A percentile compares a stretch with the other conserved stretches of the same genome.
Evolutionary conservation across 1,140 invertebrate genomes (phyloP).

Genomic region (Paraescarpia echinospica): DNA sequence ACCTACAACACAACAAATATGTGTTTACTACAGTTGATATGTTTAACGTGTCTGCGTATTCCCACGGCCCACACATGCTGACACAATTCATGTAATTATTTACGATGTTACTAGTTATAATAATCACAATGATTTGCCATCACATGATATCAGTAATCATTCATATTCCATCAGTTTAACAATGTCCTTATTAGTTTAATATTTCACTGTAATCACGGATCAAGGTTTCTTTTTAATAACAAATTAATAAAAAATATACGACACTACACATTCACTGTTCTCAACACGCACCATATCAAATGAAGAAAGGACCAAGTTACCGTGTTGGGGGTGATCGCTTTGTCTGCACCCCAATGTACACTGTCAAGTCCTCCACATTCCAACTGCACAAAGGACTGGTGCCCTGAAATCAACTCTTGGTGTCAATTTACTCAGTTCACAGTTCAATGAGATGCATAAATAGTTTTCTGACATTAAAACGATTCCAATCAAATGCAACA

Average conservation of each 20-base stretch:
- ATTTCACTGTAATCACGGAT: not conserved
- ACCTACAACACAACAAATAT: slow-evolving; percentile 58
- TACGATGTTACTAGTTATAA: not conserved
- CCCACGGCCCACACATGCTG: too few species aligned
- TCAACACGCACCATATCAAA: too few species aligned
- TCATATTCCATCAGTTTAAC: not conserved
- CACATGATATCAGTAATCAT: not conserved
- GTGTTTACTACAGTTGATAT: not conserved
- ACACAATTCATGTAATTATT: not conserved
- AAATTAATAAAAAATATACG: too few species aligned
- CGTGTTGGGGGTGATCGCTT: slow-evolving; percentile 77
- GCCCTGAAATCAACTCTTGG: not conserved
- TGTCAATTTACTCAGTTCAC: not conserved
- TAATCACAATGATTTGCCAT: too few species aligned
- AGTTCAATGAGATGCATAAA: not conserved
- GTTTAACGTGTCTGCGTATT: too few species aligned
- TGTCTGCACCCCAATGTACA: slow-evolving; percentile 79
- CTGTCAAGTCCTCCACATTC: slow-evolving; percentile 76
- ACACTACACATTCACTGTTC: too few species aligned
- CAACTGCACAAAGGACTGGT: slow-evolving; percentile 61
- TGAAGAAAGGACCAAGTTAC: slow-evolving; percentile 42
- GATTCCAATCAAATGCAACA: too few species aligned
- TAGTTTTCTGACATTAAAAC: not conserved
- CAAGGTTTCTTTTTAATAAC: too few species aligned
- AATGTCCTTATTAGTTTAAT: not conserved